A percentile compares a stretch with the other conserved stretches of the same genome.
phyloP scores from a whole-genome alignment of 1,140 invertebrate genomes.

The Gonatopus flavifemur region DNA sequence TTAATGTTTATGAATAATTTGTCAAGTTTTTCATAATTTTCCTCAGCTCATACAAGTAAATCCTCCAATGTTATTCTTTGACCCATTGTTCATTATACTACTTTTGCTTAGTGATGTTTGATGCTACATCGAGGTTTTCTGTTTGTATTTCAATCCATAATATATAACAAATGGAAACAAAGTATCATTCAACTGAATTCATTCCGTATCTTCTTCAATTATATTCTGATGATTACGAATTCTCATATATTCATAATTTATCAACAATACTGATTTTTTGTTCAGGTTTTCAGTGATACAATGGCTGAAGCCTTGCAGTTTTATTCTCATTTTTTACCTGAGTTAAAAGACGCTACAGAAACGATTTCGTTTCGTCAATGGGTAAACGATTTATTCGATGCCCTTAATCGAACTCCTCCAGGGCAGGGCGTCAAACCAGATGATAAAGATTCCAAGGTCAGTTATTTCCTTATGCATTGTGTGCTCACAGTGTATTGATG shows the following conservation, averaged over 20 bases:
- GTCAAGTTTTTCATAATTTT: no score
- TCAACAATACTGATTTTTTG: neutral
- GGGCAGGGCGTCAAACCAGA: conserved; percentile 2
- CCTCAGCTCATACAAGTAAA: no score
- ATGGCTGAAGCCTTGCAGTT: neutral
- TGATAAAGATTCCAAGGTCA: conserved; percentile 9
- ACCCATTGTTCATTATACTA: no score
- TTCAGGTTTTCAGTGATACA: conserved; percentile 9
- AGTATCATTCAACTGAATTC: neutral
- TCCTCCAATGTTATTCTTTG: no score
- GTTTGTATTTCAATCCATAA: neutral
- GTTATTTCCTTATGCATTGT: neutral
- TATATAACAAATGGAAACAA: neutral
- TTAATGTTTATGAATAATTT: no score
- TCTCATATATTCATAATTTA: conserved; percentile 10
- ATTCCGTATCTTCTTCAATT: conserved; percentile 5
- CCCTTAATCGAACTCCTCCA: conserved; percentile 1
- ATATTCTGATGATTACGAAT: neutral
- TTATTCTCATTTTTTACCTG: no score
- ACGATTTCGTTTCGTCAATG: conserved; percentile 9
- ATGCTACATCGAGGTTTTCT: no score
- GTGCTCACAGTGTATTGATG: conserved; percentile 2
- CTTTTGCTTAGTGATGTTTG: no score
- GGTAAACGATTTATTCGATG: conserved; percentile 15
- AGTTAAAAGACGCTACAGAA: neutral